Evolutionary conservation across 2,888 invertebrate species (phyloP).

Genomic region (Tachina lurida): DNA sequence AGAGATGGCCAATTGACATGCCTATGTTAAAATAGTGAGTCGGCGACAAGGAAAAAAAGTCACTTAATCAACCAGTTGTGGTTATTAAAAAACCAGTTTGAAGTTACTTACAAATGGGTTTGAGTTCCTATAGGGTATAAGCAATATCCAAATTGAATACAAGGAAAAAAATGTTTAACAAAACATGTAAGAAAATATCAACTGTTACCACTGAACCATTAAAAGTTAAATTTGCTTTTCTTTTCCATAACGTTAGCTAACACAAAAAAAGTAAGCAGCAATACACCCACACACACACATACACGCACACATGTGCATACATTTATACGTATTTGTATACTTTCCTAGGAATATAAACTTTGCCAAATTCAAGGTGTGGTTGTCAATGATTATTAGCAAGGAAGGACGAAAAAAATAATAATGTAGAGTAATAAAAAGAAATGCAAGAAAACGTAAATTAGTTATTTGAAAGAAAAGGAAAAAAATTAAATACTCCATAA

Average conservation of each 20-base stretch:
- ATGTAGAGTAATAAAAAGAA: conserved; percentile 20
- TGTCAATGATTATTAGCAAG: conserved; percentile 62
- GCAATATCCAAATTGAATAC: conserved; percentile 9
- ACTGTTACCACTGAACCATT: conserved; percentile 59
- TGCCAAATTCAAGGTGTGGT: conserved; percentile 62
- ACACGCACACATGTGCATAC: neutral
- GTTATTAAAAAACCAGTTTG: no score
- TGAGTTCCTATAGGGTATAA: no score
- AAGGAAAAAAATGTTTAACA: conserved; percentile 31
- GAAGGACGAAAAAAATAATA: conserved; percentile 13
- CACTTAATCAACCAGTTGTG: no score
- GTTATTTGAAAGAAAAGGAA: conserved; percentile 37
- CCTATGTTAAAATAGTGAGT: no score
- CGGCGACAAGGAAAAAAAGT: no score
- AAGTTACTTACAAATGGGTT: no score
- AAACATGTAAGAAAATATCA: conserved; percentile 50
- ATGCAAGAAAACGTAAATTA: conserved; percentile 53
- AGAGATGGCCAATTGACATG: no score
- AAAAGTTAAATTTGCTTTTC: conserved; percentile 61
- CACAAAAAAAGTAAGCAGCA: neutral
- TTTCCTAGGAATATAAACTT: neutral
- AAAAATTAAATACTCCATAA: conserved; percentile 19
- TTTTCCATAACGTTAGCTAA: neutral
- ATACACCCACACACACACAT: neutral
- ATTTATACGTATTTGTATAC: neutral